Percentiles rank a stretch among this genome's conserved stretches.
phyloP scores from a whole-genome alignment of 2,113 vertebrate genomes.

The Hippocampus guttulatus region DNA sequence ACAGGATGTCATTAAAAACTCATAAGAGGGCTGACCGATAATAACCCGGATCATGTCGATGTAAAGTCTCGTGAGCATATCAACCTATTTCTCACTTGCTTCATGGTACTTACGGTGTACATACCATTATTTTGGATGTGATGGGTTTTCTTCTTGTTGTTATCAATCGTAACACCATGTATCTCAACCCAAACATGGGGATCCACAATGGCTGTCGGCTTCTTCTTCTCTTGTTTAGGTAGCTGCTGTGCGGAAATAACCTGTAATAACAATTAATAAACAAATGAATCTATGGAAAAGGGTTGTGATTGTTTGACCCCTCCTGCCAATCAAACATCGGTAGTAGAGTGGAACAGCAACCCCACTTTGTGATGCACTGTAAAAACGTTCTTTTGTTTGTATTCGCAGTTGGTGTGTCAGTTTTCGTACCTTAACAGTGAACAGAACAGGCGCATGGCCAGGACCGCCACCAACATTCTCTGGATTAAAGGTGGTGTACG shows the following conservation, averaged over 20 bases:
- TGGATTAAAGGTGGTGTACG: conserved; percentile 72
- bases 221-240: conserved; percentile 85
- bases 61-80: not conserved
- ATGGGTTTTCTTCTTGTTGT: conserved; percentile 77
- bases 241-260: conserved; percentile 94
- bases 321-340: not conserved
- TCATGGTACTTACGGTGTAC: not conserved
- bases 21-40: no score
- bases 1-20: no score
- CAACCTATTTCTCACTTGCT: not conserved
- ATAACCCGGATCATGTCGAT: no score
- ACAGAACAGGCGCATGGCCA: conserved; percentile 66
- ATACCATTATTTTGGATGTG: conserved; percentile 88
- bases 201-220: conserved; percentile 89
- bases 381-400: not conserved
- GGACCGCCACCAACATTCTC: conserved; percentile 73
- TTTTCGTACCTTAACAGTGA: conserved; percentile 73
- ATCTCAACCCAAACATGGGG: conserved; percentile 89
- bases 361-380: not conserved
- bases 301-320: not conserved
- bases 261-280: conserved; percentile 54
- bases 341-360: not conserved
- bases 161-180: conserved; percentile 79
- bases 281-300: not conserved
- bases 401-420: not conserved